These are phyloP conservation scores for Hirtodrosophila cameraria DNA, from an alignment of 2,888 invertebrate genomes.

Conservation along the genomic window DNA sequence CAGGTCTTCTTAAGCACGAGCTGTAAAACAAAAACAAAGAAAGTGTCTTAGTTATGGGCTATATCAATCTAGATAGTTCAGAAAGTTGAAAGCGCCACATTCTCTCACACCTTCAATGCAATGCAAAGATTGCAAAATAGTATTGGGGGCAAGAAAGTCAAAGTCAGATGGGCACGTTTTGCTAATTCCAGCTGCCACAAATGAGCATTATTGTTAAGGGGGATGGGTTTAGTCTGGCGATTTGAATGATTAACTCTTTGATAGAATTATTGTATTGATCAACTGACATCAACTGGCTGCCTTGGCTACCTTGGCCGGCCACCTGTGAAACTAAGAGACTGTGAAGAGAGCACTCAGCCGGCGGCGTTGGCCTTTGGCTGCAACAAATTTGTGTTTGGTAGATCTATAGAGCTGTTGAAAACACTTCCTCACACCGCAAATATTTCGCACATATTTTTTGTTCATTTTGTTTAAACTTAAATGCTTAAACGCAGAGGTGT, in stretches of 20 bases:
- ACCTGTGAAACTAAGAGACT: too few species aligned
- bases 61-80: conserved; percentile 22
- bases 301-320: conserved; percentile 34
- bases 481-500: conserved; percentile 60
- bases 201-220: conserved; percentile 16
- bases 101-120: conserved; percentile 66
- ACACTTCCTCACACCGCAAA: conserved; percentile 62
- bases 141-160: conserved; percentile 7
- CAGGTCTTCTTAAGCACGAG: conserved; percentile 79
- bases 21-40: conserved; percentile 56
- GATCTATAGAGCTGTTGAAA: conserved; percentile 61
- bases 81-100: conserved; percentile 43
- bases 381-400: conserved; percentile 6
- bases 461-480: conserved; percentile 55
- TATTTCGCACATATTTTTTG: conserved; percentile 52
- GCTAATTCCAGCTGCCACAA: conserved; percentile 22
- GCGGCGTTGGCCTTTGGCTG: conserved; percentile 47
- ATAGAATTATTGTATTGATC: conserved; percentile 53
- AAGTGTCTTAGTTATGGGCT: conserved; percentile 31
- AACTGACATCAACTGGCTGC: conserved; percentile 29
- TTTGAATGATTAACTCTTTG: conserved; percentile 48
- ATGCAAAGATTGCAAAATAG: conserved; percentile 44
- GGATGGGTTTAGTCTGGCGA: conserved; percentile 6
- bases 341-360: conserved; percentile 16
- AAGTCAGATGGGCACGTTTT: conserved; percentile 61